Conservation (phyloP, 2,888 invertebrate genomes). For the Lamproptera curius region DNA sequence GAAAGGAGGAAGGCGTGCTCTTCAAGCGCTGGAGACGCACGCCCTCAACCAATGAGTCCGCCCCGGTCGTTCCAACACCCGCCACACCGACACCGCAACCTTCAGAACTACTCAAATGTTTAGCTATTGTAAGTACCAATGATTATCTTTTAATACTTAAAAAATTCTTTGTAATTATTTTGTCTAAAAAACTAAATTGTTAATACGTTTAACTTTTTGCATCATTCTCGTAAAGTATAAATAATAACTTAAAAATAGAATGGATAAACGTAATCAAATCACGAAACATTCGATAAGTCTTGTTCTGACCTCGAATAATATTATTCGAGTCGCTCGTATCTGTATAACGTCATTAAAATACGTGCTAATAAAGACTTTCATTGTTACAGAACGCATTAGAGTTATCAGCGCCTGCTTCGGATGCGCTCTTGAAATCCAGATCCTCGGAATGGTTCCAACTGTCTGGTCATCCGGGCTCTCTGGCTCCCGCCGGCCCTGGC, state of each 20-base stretch:
- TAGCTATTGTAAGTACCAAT: conserved; percentile 86
- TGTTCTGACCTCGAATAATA: conserved; percentile 8
- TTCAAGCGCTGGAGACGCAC: conserved; percentile 69
- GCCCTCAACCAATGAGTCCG: conserved; percentile 43
- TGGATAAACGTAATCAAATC: conserved; percentile 1
- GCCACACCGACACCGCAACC: conserved; percentile 48
- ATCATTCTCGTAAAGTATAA: background rate
- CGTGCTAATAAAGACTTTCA: conserved; percentile 27
- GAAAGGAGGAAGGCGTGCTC: conserved; percentile 65
- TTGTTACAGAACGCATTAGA: conserved; percentile 92
- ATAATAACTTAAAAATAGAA: background rate
- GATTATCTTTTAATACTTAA: conserved; percentile 1
- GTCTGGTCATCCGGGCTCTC: conserved; percentile 94
- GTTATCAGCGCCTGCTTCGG: conserved; percentile 93
- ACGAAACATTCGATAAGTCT: background rate
- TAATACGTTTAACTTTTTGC: background rate
- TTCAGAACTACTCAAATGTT: conserved; percentile 81
- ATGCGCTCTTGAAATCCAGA: conserved; percentile 86
- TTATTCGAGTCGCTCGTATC: background rate
- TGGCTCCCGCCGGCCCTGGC: conserved; percentile 95
- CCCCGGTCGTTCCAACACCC: conserved; percentile 41
- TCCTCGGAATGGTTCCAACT: conserved; percentile 91
- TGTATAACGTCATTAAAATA: background rate
- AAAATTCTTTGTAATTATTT: too few species aligned
- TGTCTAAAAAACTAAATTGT: background rate